Percentiles rank a stretch among this genome's conserved stretches.
Conservation (phyloP, 2,113 vertebrate species). For the Trogon surrucura region DNA sequence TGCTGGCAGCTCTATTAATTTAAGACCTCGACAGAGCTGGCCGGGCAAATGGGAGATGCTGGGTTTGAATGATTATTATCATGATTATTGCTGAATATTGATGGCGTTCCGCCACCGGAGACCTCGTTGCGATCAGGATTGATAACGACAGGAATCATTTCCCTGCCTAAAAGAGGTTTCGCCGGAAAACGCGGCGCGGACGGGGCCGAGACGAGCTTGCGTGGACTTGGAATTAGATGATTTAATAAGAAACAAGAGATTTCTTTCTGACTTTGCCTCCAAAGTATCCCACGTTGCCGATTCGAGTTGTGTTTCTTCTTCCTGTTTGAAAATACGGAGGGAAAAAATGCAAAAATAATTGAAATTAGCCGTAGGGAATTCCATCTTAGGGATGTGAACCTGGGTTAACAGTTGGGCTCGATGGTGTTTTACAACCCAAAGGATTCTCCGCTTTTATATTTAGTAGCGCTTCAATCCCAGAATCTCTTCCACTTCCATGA, state of each 20-base stretch:
- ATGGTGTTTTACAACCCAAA: no score
- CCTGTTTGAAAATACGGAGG: background rate
- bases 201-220: background rate
- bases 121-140: background rate
- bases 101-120: background rate
- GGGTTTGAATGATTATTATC: background rate
- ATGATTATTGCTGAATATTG: background rate
- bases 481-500: no score
- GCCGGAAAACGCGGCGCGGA: background rate
- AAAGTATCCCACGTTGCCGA: no score
- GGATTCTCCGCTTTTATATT: background rate
- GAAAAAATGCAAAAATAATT: background rate
- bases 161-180: background rate
- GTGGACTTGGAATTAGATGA: fast-evolving
- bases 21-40: constrained; percentile 3
- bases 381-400: no score
- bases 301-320: background rate
- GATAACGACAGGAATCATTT: background rate
- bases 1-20: constrained; percentile 39
- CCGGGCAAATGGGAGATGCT: constrained; percentile 1
- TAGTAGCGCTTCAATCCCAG: background rate
- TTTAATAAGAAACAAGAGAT: no score
- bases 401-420: no score
- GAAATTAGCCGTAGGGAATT: background rate
- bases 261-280: background rate